Evolutionary conservation across 1,140 invertebrate species (phyloP), one percentile per base, ranked within the genome.

Genomic region (Globodera ellingtonae): DNA sequence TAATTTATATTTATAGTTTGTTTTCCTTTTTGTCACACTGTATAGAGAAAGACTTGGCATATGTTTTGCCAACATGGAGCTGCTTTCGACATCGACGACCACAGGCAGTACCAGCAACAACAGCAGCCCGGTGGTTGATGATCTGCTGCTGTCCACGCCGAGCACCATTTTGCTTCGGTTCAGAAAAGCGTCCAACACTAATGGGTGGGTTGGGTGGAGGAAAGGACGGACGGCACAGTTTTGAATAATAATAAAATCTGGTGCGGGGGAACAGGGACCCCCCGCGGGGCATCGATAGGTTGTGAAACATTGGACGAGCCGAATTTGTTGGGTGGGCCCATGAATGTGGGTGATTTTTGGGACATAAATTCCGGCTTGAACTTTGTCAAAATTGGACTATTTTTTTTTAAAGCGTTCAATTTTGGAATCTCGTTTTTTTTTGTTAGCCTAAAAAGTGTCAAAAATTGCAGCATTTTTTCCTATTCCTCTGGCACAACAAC

Each of bases 61-160:
- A 13, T 81, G 80, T 76, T 70, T 81, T 21, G 80, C 80, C 5
- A 46, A 81, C 71, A 81, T 81, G 78, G 52, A 56, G 15, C 67
- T 81, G 72, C 15, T 65, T 48, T 35, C 24, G 47, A 67, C 56
- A 35, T 35, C 35, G 15, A 13, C 56, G 56, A 18, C 6, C 56
- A 18, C 13, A 15, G 56, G 56, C 13, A 62, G 18, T 35, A 35
- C 35, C 56, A 62, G 18, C 56, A 62, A 62, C 56, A 62, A 62
- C 56, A 5, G 18, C 56, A 6, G 0, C 18, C 6, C 18, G 0
- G 5, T 18, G 56, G 6, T 10, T 62, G 56, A 62, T 18, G 18
- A 62, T 18, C 56, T 13, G 18, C 10, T 18, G 6, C 15, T 62
- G 56, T 10, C 35, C 35, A 35, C 35, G 35, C 35, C 35, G 35